Evolutionary conservation across 2,888 invertebrate species (phyloP).

Genomic region (Euproctis similis): DNA sequence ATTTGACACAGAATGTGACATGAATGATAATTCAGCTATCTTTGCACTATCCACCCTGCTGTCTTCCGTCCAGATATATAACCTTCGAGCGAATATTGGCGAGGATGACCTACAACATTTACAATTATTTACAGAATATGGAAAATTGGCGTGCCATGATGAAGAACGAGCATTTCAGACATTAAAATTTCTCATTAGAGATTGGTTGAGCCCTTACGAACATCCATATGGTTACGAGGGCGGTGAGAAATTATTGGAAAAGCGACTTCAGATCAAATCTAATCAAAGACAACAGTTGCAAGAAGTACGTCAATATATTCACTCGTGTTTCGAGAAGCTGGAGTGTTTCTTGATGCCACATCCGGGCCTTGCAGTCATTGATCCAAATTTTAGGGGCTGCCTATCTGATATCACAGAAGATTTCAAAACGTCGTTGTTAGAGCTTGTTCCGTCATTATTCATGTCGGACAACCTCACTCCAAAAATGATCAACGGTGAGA

Average conservation of each 20-base stretch:
- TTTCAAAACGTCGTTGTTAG: slow-evolving; percentile 87
- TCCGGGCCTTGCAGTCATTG: slow-evolving; percentile 95
- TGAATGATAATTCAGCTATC: slow-evolving; percentile 91
- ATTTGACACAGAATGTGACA: slow-evolving; percentile 96
- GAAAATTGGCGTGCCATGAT: slow-evolving; percentile 87
- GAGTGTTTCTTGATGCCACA: slow-evolving; percentile 99
- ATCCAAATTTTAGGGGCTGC: too few species aligned
- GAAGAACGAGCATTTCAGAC: slow-evolving; percentile 89
- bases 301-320: slow-evolving; percentile 90
- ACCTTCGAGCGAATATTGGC: slow-evolving; percentile 95
- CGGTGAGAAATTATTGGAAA: slow-evolving; percentile 87
- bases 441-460: slow-evolving; percentile 90
- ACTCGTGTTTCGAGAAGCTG: slow-evolving; percentile 93
- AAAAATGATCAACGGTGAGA: slow-evolving; percentile 94
- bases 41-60: slow-evolving; percentile 89
- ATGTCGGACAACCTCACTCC: slow-evolving; percentile 90
- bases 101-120: slow-evolving; percentile 98
- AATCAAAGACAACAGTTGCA: slow-evolving; percentile 95
- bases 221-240: slow-evolving; percentile 90
- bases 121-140: slow-evolving; percentile 97
- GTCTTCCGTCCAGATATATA: slow-evolving; percentile 95
- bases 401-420: slow-evolving; percentile 83
- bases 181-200: slow-evolving; percentile 89
- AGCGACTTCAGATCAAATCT: slow-evolving; percentile 85
- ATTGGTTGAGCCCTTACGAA: slow-evolving; percentile 98